phyloP scores from a whole-genome alignment of 2,888 invertebrate species.

The Troides oblongomaculatus region DNA sequence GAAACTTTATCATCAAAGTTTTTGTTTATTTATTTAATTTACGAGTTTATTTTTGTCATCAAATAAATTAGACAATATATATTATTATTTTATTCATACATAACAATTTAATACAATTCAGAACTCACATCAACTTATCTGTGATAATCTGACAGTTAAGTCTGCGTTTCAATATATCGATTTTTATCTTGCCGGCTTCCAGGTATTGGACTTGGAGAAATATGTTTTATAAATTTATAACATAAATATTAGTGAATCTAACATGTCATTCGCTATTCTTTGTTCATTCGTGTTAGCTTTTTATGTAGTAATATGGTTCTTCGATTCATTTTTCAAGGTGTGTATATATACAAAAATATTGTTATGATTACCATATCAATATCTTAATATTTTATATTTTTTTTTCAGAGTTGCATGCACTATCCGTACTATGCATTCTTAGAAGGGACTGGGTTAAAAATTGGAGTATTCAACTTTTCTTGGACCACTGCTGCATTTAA shows the following conservation, averaged over 20 bases:
- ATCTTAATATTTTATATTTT: slow-evolving; percentile 12
- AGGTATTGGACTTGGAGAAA: background rate
- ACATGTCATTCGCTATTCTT: slow-evolving; percentile 84
- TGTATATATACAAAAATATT: slow-evolving; percentile 30
- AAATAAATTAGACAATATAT: no score
- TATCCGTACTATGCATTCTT: slow-evolving; percentile 89
- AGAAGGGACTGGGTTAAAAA: slow-evolving; percentile 86
- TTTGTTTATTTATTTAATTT: no score
- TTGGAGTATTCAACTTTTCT: slow-evolving; percentile 85
- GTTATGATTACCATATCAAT: slow-evolving; percentile 6
- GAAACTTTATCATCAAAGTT: no score
- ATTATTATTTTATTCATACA: no score
- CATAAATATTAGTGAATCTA: slow-evolving; percentile 28
- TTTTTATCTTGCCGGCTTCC: slow-evolving; percentile 7
- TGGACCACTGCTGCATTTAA: slow-evolving; percentile 91
- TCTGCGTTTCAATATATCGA: slow-evolving; percentile 9
- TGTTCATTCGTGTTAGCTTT: slow-evolving; percentile 81
- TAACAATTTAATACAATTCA: no score
- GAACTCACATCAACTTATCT: no score
- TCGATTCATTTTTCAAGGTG: slow-evolving; percentile 92
- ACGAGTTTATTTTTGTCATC: no score
- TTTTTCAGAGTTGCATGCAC: slow-evolving; percentile 89
- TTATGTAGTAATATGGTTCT: slow-evolving; percentile 86
- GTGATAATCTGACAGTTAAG: slow-evolving; percentile 3
- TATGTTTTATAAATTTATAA: slow-evolving; percentile 15